These are phyloP conservation scores for Heterotilapia buettikoferi DNA, from an alignment of 2,113 vertebrate genomes.

Conservation along the genomic window DNA sequence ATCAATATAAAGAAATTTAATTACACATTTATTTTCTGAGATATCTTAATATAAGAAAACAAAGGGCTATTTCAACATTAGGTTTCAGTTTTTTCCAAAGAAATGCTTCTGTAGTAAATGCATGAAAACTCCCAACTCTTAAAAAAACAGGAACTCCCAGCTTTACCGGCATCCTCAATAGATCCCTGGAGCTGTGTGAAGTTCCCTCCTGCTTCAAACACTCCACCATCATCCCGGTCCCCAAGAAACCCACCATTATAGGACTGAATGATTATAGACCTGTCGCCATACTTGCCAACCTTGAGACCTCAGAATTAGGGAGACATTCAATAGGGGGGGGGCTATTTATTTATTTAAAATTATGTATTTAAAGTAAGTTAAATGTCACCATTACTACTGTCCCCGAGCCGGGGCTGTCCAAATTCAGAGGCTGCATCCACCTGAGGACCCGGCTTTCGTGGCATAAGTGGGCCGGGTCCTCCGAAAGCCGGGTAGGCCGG, in stretches of 20 bases:
- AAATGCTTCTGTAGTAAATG: neutral
- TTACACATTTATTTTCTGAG: neutral
- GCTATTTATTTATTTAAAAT: neutral
- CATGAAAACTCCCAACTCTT: neutral
- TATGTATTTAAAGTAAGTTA: neutral
- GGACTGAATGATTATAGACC: neutral
- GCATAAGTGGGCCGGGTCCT: neutral
- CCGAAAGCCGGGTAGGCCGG: neutral
- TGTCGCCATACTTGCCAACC: neutral
- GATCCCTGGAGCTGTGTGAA: neutral
- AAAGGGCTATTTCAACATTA: neutral
- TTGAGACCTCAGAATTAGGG: neutral
- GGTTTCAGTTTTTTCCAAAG: neutral
- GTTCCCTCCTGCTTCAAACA: neutral
- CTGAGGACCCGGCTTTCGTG: neutral
- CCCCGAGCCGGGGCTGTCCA: neutral
- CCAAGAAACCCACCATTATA: neutral
- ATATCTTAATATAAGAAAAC: neutral
- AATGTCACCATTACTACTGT: neutral
- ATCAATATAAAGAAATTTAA: neutral
- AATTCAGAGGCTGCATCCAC: neutral
- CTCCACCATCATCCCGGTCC: neutral
- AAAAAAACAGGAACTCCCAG: neutral
- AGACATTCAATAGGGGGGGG: neutral
- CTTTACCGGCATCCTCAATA: neutral